Conservation (phyloP, 2,888 invertebrate species). For the Stenoptilia bipunctidactyla region DNA sequence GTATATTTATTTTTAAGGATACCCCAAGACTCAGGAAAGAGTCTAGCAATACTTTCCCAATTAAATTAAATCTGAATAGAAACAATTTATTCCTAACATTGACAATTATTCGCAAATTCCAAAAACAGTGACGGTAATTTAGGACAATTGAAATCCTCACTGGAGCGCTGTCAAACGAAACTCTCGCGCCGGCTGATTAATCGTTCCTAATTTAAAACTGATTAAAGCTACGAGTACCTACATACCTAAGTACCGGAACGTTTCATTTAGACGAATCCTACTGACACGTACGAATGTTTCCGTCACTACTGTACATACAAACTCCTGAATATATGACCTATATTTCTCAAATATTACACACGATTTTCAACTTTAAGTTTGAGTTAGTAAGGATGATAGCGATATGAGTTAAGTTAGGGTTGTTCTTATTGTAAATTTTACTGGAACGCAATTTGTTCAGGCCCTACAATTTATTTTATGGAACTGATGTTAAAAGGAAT, state of each 20-base stretch:
- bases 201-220: slow-evolving; percentile 34
- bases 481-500: slow-evolving; percentile 37
- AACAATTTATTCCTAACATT: too few relatives aligned
- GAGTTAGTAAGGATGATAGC: background rate
- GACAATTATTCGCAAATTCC: too few relatives aligned
- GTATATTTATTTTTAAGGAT: too few relatives aligned
- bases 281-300: slow-evolving; percentile 36
- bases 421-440: slow-evolving; percentile 19
- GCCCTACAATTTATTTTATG: slow-evolving; percentile 57
- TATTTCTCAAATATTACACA: background rate
- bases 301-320: slow-evolving; percentile 28
- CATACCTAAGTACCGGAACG: slow-evolving; percentile 34
- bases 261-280: slow-evolving; percentile 45
- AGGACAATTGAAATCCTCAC: too few relatives aligned
- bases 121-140: too few relatives aligned
- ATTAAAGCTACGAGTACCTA: slow-evolving; percentile 34
- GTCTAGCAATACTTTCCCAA: too few relatives aligned
- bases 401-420: background rate
- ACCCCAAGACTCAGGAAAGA: too few relatives aligned
- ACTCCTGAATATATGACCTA: background rate
- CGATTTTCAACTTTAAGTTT: background rate
- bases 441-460: slow-evolving; percentile 53
- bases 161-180: background rate
- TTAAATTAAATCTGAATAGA: too few relatives aligned
- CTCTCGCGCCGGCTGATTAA: slow-evolving; percentile 15